Percentiles rank a stretch among this genome's conserved stretches.
These are phyloP conservation scores for Acestrorhynchus altus DNA, from an alignment of 2,797 vertebrate genomes.

Conservation along the genomic window DNA sequence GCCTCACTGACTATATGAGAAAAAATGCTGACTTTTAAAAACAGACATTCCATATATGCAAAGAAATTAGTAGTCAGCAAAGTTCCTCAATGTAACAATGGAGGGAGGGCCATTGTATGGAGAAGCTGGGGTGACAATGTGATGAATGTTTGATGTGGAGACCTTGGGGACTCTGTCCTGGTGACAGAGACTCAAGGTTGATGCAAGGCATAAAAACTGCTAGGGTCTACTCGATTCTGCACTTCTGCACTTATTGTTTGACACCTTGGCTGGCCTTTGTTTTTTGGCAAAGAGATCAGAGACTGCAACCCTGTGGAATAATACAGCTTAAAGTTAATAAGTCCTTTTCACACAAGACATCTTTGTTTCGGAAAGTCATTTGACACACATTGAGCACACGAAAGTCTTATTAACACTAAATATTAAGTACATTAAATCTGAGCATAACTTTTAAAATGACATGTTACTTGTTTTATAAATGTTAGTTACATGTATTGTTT, in stretches of 20 bases:
- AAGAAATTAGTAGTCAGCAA: constrained; percentile 32
- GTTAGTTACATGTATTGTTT: too few relatives aligned
- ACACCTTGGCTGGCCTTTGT: not conserved
- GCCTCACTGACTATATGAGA: constrained; percentile 16
- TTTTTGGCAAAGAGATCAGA: not conserved
- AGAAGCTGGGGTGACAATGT: not conserved
- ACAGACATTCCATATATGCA: constrained; percentile 21
- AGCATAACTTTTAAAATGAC: too few relatives aligned
- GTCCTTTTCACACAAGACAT: too few relatives aligned
- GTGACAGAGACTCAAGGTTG: constrained; percentile 2
- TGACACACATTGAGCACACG: too few relatives aligned
- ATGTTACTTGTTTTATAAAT: too few relatives aligned
- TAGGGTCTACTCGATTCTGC: not conserved
- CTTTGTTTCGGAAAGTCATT: too few relatives aligned
- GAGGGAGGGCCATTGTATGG: not conserved
- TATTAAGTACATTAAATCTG: too few relatives aligned
- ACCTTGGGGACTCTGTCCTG: constrained; percentile 17
- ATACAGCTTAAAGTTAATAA: too few relatives aligned
- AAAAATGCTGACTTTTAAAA: constrained; percentile 39
- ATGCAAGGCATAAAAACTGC: not conserved
- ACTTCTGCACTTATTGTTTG: not conserved
- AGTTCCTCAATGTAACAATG: constrained; percentile 13
- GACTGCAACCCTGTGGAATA: too few relatives aligned
- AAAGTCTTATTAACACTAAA: too few relatives aligned
- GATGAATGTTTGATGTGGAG: constrained; percentile 10